Evolutionary conservation across 1,140 invertebrate genomes (phyloP), one percentile per base, ranked within the genome.

Genomic region (Gryon sp.): DNA sequence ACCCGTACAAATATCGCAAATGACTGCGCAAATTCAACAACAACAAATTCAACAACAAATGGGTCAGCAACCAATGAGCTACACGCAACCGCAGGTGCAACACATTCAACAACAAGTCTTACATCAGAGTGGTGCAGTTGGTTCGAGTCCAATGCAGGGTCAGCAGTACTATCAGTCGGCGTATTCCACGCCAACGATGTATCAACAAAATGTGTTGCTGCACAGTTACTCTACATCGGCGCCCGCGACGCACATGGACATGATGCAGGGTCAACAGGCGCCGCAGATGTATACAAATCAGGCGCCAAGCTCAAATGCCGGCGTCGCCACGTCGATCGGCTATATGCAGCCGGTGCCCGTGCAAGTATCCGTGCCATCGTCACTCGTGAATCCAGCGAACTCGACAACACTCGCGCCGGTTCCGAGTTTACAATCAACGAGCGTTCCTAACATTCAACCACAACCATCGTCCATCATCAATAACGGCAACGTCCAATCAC

Each of bases 181-280:
- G 4, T 86, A 84, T 11, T 76, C 60, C 0, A 50, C 72, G 9
- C 40, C 82, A 0, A 48, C 83, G 15, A 63, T 87, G 4, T 87
- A 83, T 50, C 85, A 86, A 9, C 85, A 84, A 38, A 85, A 83
- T 45, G 81, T 86, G n/a, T 45, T 89, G 14, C 88, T 90, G 60
- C 90, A 90, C 65, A 87, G 90, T 59, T 87, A 85, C 1, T 83
- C 78, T 1, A 82, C 86, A 5, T 74, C 79, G 1, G 83, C 79
- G 63, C 79, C 84, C 8, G 45, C 84, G 2, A 79, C 79, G 2
- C 83, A 85, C 19, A 80, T 87, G 0, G 87, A 88, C 12, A 85
- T 87, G 30, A 66, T 88, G 50, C 66, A 85, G 1, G 75, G 48
- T 2, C 85, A 87, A 28, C 66, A 77, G 8, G 40, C 82, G 1